A percentile compares a stretch with the other conserved stretches of the same genome.
These are phyloP conservation scores for Chrysomallon squamiferum DNA, from an alignment of 1,140 invertebrate species.

Conservation along the genomic window DNA sequence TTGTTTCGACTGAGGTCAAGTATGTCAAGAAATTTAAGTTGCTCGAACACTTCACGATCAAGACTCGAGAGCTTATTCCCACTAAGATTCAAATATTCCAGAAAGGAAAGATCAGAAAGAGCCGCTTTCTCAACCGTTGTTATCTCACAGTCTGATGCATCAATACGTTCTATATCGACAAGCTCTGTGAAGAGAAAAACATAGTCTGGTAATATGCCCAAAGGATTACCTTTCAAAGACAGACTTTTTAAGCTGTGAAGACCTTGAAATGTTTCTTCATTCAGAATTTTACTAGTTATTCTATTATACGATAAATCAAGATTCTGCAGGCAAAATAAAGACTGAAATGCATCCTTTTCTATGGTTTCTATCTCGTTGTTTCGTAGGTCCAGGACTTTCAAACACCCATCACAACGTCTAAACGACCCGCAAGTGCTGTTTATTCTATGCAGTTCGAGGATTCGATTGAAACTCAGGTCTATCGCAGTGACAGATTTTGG, in stretches of 20 bases:
- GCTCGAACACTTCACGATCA: background rate
- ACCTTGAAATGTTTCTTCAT: background rate
- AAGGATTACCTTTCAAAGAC: slow-evolving; percentile 11
- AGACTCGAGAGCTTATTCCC: background rate
- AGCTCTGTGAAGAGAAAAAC: slow-evolving; percentile 4
- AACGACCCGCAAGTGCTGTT: slow-evolving; percentile 2
- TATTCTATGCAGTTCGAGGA: background rate
- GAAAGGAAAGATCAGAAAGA: slow-evolving; percentile 4
- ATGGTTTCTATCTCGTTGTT: slow-evolving; percentile 14
- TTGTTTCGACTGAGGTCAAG: slow-evolving; percentile 15
- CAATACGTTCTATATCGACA: background rate
- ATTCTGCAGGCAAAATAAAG: background rate
- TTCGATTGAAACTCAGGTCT: background rate
- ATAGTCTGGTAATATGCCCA: background rate
- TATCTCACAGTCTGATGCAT: slow-evolving; percentile 14
- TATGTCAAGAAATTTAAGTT: slow-evolving; percentile 1
- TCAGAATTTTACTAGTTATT: background rate
- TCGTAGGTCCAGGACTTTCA: slow-evolving; percentile 5
- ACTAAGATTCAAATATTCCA: slow-evolving; percentile 5
- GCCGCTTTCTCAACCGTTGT: background rate
- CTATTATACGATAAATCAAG: slow-evolving; percentile 16
- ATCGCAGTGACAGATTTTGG: background rate
- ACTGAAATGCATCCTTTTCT: slow-evolving; percentile 6
- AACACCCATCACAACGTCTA: background rate
- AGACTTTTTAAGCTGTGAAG: slow-evolving; percentile 2